These are phyloP conservation scores for Acestrorhynchus altus DNA, from an alignment of 2,797 vertebrate genomes.

Conservation along the genomic window DNA sequence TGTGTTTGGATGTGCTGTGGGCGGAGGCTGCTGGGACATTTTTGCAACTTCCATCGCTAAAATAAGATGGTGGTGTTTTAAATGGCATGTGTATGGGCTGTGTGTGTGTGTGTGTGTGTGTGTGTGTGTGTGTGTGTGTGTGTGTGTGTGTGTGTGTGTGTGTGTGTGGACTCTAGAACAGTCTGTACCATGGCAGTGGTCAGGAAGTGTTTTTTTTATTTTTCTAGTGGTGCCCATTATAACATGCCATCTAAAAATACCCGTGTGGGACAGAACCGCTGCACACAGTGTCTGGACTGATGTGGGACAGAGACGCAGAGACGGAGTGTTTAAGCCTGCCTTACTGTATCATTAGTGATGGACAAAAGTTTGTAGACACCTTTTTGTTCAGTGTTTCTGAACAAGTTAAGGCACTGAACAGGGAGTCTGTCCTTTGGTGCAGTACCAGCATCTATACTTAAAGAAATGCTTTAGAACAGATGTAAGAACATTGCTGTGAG, in stretches of 20 bases:
- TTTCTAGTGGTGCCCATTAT: conserved; percentile 43
- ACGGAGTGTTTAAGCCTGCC: neutral
- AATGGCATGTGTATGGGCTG: neutral
- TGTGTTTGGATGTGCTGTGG: neutral
- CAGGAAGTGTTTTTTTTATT: conserved; percentile 37
- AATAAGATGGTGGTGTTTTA: conserved; percentile 25
- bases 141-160: conserved; percentile 31
- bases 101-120: neutral
- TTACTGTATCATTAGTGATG: too few relatives aligned
- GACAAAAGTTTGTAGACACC: neutral
- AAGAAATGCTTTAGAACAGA: too few relatives aligned
- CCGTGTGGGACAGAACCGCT: neutral
- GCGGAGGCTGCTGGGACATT: neutral
- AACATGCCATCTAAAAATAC: conserved; percentile 54
- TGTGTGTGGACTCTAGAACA: conserved; percentile 35
- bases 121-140: conserved; percentile 21
- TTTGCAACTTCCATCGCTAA: conserved; percentile 17
- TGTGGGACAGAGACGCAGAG: neutral
- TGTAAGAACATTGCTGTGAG: too few relatives aligned
- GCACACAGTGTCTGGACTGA: neutral
- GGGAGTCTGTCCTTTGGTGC: too few relatives aligned
- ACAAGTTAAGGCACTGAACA: neutral
- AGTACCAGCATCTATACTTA: too few relatives aligned
- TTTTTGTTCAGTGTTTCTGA: too few relatives aligned
- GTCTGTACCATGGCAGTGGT: conserved; percentile 35